Base-by-base conservation (phyloP, 2,888 invertebrate species). In the Euplagia quadripunctaria region DNA sequence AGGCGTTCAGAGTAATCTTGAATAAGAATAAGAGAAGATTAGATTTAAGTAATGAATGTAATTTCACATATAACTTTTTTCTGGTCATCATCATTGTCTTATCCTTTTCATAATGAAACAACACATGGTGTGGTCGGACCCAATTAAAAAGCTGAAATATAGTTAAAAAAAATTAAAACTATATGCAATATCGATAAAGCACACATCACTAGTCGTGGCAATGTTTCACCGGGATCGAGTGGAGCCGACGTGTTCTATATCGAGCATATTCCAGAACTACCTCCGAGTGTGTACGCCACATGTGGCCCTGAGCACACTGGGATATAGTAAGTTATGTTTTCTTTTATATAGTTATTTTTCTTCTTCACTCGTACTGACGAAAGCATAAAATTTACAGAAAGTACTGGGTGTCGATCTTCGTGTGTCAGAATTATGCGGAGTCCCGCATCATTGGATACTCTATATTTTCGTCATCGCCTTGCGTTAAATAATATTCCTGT, bases 181-280 rank as follows among this genome's bases (percentile, higher is more conserved):
- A 14, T 20, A 49, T 9, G 16, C 14, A 41, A 64, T 81, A 88
- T 88, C 87, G 87, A 91, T 85, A 87, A 42, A 64, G 64, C 0
- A 0, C 49, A 71, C 88, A 83, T 65, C 88, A 76, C 86, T 86
- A 87, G 46, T 70, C 68, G 74, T 69, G 78, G 89, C 87, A 85
- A 90, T 91, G 89, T 89, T 93, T 92, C 91, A 91, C 89, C 70
- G 82, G 92, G 88, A 93, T 94, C 92, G 93, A 94, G 94, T 94
- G 93, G 90, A 88, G 86, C 88, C 90, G 92, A 92, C 93, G 90
- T 86, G 90, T 86, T 88, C 88, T 93, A 90, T 91, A 93, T 93
- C 91, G 91, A 89, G 87, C 89, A 89, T 90, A 89, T 89, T 91
- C 88, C 84, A 82, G 73, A 58, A 71, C 78, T 71, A 75, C 78